phyloP scores from a whole-genome alignment of 2,888 invertebrate genomes.

The Opisthograptis luteolata region DNA sequence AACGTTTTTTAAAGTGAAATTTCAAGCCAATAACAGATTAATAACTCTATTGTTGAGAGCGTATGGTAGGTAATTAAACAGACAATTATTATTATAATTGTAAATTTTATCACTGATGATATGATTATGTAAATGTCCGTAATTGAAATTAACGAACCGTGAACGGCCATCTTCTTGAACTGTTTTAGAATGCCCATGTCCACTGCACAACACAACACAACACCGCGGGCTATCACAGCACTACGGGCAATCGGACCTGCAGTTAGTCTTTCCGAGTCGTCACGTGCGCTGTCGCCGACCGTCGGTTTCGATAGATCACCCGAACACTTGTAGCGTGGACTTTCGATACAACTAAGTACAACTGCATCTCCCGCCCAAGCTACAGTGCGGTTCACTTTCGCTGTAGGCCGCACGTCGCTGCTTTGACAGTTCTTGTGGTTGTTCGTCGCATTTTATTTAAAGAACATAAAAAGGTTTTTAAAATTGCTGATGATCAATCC shows the following conservation, averaged over 20 bases:
- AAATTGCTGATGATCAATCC: no score
- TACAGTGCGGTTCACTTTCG: constrained; percentile 39
- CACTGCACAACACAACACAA: constrained; percentile 33
- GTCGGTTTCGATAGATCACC: constrained; percentile 56
- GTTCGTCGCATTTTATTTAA: constrained; percentile 7
- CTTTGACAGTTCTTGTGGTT: constrained; percentile 25
- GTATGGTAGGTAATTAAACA: constrained; percentile 10
- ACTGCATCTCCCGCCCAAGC: constrained; percentile 65
- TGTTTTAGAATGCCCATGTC: constrained; percentile 78
- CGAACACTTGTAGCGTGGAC: constrained; percentile 35
- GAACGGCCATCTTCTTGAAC: constrained; percentile 71
- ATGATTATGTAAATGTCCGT: constrained; percentile 5
- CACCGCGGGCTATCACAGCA: background rate
- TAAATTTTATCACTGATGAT: constrained; percentile 11
- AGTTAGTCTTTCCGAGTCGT: constrained; percentile 42
- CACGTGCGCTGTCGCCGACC: constrained; percentile 57
- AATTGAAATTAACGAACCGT: constrained; percentile 58
- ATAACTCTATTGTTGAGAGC: background rate
- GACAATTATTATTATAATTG: constrained; percentile 13
- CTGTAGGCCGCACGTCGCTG: constrained; percentile 30
- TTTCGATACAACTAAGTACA: constrained; percentile 43
- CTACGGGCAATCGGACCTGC: background rate
- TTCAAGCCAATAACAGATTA: constrained; percentile 2
- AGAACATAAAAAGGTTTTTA: background rate
- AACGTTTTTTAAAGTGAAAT: background rate